Conservation (phyloP, 2,888 invertebrate genomes). For the Andrena fulva region DNA sequence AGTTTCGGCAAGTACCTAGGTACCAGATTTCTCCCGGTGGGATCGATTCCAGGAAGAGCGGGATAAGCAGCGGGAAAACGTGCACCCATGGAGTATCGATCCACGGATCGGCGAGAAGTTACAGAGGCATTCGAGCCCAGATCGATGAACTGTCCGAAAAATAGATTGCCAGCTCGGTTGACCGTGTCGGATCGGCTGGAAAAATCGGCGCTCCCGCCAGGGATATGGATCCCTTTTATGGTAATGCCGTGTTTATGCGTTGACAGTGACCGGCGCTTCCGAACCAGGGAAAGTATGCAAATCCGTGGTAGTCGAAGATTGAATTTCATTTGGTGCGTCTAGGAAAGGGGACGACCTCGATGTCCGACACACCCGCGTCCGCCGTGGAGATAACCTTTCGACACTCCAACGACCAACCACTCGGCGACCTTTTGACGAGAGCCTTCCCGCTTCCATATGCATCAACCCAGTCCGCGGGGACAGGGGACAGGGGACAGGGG, state of each 20-base stretch:
- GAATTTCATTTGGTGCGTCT: slow-evolving; percentile 79
- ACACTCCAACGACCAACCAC: slow-evolving; percentile 71
- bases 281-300: slow-evolving; percentile 80
- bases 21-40: neutral
- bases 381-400: slow-evolving; percentile 77
- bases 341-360: slow-evolving; percentile 62
- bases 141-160: slow-evolving; percentile 33
- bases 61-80: neutral
- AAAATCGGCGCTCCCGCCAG: slow-evolving; percentile 61
- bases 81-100: slow-evolving; percentile 13
- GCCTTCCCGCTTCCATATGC: slow-evolving; percentile 83
- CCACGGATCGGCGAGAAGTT: slow-evolving; percentile 31
- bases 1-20: no score
- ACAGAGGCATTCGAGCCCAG: neutral
- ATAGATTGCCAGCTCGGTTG: slow-evolving; percentile 41
- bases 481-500: neutral
- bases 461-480: slow-evolving; percentile 69
- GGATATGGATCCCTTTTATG: slow-evolving; percentile 79
- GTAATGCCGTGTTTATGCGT: slow-evolving; percentile 82
- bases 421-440: slow-evolving; percentile 69
- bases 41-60: neutral
- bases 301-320: slow-evolving; percentile 79
- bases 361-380: slow-evolving; percentile 67
- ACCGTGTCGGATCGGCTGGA: slow-evolving; percentile 51
- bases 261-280: slow-evolving; percentile 82